Evolutionary conservation across 2,113 vertebrate species (phyloP).

Genomic region (Malurus elegans): DNA sequence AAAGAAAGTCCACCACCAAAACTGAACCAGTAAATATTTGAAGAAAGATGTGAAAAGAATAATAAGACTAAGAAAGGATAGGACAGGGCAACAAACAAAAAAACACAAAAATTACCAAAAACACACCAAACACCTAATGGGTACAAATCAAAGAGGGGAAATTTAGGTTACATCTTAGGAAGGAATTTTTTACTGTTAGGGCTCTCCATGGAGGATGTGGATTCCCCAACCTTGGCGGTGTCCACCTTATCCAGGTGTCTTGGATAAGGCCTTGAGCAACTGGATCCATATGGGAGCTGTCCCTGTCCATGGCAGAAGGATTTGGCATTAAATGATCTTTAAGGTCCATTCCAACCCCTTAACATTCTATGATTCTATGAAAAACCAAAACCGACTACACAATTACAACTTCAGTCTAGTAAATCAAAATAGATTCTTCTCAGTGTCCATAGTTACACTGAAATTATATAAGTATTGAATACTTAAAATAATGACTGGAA

Average conservation of each 20-base stretch:
- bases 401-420: neutral
- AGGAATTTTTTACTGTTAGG: neutral
- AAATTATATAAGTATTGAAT: neutral
- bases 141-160: too few relatives aligned
- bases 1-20: neutral
- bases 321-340: neutral
- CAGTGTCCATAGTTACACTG: neutral
- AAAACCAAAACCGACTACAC: neutral
- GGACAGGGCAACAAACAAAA: neutral
- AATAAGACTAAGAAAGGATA: neutral
- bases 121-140: neutral
- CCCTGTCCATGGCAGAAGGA: neutral
- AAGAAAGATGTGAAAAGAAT: neutral
- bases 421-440: neutral
- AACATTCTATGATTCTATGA: neutral
- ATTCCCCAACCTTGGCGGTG: neutral
- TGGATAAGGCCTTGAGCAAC: neutral
- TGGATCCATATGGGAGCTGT: neutral
- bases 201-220: neutral
- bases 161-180: neutral
- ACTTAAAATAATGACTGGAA: neutral
- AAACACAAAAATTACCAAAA: neutral
- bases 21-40: neutral
- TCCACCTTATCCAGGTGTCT: neutral
- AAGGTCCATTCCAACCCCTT: neutral